Conservation (phyloP, 1,140 invertebrate genomes). For the Brachionus rubens region DNA sequence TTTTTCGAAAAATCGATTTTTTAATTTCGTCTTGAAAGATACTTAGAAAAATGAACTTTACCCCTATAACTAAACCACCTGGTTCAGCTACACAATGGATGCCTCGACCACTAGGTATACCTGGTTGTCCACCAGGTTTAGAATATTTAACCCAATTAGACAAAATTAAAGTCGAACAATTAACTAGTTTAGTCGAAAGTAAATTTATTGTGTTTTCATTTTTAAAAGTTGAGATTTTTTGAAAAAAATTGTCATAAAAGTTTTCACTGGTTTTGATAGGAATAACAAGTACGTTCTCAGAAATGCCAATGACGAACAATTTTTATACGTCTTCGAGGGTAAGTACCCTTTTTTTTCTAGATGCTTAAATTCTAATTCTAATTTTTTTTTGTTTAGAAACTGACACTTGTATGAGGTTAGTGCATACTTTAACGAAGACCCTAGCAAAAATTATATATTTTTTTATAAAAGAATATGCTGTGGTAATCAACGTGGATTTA, state of each 20-base stretch:
- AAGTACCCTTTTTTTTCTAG: background rate
- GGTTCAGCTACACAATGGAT: conserved; percentile 66
- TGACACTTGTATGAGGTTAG: conserved; percentile 71
- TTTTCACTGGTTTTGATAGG: conserved; percentile 64
- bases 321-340: conserved; percentile 58
- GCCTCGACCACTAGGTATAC: conserved; percentile 68
- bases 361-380: background rate
- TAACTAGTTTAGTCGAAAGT: conserved; percentile 79
- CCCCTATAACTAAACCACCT: background rate
- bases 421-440: too few species aligned
- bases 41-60: background rate
- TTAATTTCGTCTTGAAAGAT: background rate
- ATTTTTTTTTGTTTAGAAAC: conserved; percentile 63
- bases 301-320: conserved; percentile 54
- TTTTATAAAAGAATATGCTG: conserved; percentile 77
- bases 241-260: background rate
- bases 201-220: background rate
- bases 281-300: conserved; percentile 70
- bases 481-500: conserved; percentile 72
- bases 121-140: conserved; percentile 81
- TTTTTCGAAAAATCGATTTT: background rate
- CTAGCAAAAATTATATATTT: too few species aligned
- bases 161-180: conserved; percentile 79
- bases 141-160: conserved; percentile 88
- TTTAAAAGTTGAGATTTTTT: background rate